Conservation (phyloP, 2,113 vertebrate species). For the Podocnemis expansa region DNA sequence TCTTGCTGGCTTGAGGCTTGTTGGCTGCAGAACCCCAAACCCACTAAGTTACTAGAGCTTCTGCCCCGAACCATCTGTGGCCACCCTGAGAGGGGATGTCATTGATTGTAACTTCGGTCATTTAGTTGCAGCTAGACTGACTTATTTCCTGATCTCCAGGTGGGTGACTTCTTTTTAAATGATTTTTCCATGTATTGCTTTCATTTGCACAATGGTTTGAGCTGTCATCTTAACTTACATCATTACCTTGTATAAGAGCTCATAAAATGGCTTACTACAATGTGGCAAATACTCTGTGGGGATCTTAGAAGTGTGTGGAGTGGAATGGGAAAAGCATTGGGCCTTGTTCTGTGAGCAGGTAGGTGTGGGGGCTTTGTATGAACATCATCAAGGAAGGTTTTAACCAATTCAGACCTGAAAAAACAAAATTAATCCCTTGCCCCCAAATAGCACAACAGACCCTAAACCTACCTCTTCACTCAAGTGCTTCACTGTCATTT, state of each 20-base stretch:
- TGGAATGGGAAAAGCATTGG: neutral
- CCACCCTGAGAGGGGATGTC: neutral
- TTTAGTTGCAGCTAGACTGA: neutral
- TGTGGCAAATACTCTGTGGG: neutral
- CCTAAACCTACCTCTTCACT: neutral
- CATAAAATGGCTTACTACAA: neutral
- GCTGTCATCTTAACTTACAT: neutral
- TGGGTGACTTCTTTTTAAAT: neutral
- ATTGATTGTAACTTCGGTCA: neutral
- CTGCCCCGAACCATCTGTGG: neutral
- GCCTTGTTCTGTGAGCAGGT: neutral
- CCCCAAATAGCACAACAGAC: neutral
- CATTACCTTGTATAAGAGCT: neutral
- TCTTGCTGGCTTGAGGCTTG: neutral
- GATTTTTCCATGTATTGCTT: rapidly evolving
- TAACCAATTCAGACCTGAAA: neutral
- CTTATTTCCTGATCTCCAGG: neutral
- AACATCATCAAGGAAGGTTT: neutral
- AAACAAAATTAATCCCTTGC: neutral
- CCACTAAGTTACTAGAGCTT: neutral
- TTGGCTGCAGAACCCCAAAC: neutral
- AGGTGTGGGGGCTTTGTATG: neutral
- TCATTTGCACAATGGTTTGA: neutral
- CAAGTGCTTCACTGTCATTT: neutral
- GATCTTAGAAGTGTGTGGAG: neutral